Evolutionary conservation across 2,797 vertebrate genomes (phyloP), one percentile per base, ranked within the genome.

Genomic region (Squalus acanthias): DNA sequence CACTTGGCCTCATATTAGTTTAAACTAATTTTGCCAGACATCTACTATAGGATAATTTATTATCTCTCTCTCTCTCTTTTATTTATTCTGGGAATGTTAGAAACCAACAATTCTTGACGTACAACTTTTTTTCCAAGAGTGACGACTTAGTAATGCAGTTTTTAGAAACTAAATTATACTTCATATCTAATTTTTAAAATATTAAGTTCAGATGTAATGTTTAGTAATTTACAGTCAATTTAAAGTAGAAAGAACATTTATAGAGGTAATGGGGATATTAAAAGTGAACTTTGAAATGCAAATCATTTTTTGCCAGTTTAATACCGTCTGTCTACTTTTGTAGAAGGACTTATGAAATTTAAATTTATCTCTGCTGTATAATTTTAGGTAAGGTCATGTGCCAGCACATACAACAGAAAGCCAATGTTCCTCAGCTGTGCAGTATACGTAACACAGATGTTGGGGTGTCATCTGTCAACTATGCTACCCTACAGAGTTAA

Each of bases 381-480:
- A 96, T 96, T 87, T 87, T 89, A 50, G 85, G n/a, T 87, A 96
- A 79, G 94, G 94, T 95, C 94, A 95, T 95, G 72, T 76, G 94
- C 94, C 96, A 96, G 94, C 96, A 67, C 29, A 95, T 96, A 95
- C 53, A 82, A 96, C 96, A 96, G 98, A 96, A 97, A 97, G 98
- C 97, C 97, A 97, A 97, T 98, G 98, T 98, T 98, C 98, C 98
- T 99, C 99, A 99, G 99, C 98, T 99, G 98, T 99, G 99, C 98
- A 98, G 98, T 98, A 98, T 98, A 99, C 99, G 98, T 99, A 99
- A 99, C 99, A 99, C 99, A 99, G 99, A 99, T 99, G 99, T 99
- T 99, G 99, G 97, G 98, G 99, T 99, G 99, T 99, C 99, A 99
- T 99, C 99, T 99, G 99, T 99, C 99, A 99, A 98, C 99, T 98